Evolutionary conservation across 2,113 vertebrate species (phyloP), one percentile per base, ranked within the genome.

Genomic region (Lonchura striata): DNA sequence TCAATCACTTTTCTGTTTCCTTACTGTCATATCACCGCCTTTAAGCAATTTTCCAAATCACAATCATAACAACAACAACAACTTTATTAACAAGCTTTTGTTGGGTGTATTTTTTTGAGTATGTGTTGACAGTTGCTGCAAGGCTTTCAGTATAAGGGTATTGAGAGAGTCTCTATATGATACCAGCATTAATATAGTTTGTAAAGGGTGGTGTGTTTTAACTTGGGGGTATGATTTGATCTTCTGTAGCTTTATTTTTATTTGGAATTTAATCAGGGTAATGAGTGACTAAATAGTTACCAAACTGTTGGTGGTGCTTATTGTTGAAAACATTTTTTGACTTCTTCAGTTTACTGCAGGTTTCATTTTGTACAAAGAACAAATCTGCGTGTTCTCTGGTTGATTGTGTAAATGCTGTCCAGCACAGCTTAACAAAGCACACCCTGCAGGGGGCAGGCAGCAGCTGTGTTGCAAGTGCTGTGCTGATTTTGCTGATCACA

Each of bases 361-460:
- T 44, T 66, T 82, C 6, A 11, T 64, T 71, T 42, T 79, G 31
- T 44, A 39, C 35, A n/a, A 53, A 23, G 17, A 60, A 4, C 17
- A 47, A 42, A 23, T n/a, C 56, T 57, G 4, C 0, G 0, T 82
- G 71, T 89, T 44, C 53, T 78, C 13, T 53, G 27, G 15, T 50
- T 54, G 60, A 13, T 49, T 44, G 35, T 81, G 57, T 37, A 35
- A 76, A 28, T 52, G 28, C n/a, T 80, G 63, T 41, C 39, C 24
- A 31, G 9, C 0, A 0, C 56, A 71, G 61, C 49, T 54, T 44
- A 64, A 56, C 54, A 54, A 70, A 79, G 69, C 76, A 17, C 28
- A 79, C 13, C 91, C 93, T 92, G 89, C 85, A 95, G 94, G 87
- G 92, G 91, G 91, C 96, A 93, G 87, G 18, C 70, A 56, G 50